A percentile compares a stretch with the other conserved stretches of the same genome.
phyloP scores from a whole-genome alignment of 2,113 vertebrate species.

The Phocoena sinus region DNA sequence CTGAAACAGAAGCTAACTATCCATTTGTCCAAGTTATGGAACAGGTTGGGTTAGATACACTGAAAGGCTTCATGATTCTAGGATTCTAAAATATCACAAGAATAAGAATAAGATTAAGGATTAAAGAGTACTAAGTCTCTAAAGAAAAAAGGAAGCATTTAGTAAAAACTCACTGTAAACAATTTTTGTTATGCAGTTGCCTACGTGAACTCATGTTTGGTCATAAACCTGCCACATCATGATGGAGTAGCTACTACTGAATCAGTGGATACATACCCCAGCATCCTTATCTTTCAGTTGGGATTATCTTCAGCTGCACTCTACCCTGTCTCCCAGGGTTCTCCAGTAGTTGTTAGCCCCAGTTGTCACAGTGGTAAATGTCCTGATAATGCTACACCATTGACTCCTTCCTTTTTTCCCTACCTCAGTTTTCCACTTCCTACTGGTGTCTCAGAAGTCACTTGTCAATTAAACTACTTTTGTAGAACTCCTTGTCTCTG shows the following conservation, averaged over 20 bases:
- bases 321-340: rapidly evolving
- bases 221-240: neutral
- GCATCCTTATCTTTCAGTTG: neutral
- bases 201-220: neutral
- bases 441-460: neutral
- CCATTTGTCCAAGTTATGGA: neutral
- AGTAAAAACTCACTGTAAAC: neutral
- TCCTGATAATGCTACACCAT: neutral
- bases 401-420: neutral
- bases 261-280: rapidly evolving
- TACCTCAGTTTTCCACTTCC: neutral
- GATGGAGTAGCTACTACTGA: neutral
- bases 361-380: neutral
- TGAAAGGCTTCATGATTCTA: neutral
- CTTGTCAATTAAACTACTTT: neutral
- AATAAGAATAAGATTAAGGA: neutral
- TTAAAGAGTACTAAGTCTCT: neutral
- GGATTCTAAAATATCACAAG: neutral
- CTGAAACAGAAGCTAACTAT: neutral
- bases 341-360: neutral
- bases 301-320: neutral
- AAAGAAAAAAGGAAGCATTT: neutral
- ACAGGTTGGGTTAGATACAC: neutral
- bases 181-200: neutral
- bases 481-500: neutral